Percentiles rank a stretch among this genome's conserved stretches.
Evolutionary conservation across 2,888 invertebrate genomes (phyloP).

Genomic region (Lottia scabra): DNA sequence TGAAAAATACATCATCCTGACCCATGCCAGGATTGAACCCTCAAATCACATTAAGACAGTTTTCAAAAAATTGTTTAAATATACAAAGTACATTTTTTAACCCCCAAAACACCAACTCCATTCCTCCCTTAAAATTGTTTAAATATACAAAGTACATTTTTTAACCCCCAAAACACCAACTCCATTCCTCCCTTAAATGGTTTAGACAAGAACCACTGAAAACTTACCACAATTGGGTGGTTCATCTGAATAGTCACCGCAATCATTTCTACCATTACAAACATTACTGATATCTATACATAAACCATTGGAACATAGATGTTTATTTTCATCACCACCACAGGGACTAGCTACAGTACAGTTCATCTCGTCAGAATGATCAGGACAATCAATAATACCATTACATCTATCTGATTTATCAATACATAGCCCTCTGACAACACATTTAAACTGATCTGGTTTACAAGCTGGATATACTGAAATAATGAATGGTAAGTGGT

Average conservation of each 20-base stretch:
- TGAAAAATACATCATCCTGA: no score
- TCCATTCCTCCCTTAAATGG: no score
- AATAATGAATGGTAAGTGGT: no score
- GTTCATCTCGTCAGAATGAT: slow-evolving; percentile 53
- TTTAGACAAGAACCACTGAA: no score
- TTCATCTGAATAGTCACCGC: slow-evolving; percentile 60
- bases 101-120: no score
- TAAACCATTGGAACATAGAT: slow-evolving; percentile 52
- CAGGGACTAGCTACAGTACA: slow-evolving; percentile 42
- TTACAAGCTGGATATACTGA: slow-evolving; percentile 42
- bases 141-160: no score
- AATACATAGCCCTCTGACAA: slow-evolving; percentile 79
- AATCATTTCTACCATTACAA: slow-evolving; percentile 54
- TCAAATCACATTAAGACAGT: no score
- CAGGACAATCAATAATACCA: slow-evolving; percentile 71
- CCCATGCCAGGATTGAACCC: no score
- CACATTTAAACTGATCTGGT: slow-evolving; percentile 76
- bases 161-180: no score
- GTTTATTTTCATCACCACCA: slow-evolving; percentile 31
- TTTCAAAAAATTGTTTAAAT: no score
- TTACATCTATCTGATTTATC: slow-evolving; percentile 78
- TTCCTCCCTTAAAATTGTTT: no score
- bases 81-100: no score
- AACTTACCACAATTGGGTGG: slow-evolving; percentile 56
- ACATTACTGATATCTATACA: slow-evolving; percentile 51